These are phyloP conservation scores for Triplophysa rosa DNA, from an alignment of 2,113 vertebrate genomes.

Conservation along the genomic window DNA sequence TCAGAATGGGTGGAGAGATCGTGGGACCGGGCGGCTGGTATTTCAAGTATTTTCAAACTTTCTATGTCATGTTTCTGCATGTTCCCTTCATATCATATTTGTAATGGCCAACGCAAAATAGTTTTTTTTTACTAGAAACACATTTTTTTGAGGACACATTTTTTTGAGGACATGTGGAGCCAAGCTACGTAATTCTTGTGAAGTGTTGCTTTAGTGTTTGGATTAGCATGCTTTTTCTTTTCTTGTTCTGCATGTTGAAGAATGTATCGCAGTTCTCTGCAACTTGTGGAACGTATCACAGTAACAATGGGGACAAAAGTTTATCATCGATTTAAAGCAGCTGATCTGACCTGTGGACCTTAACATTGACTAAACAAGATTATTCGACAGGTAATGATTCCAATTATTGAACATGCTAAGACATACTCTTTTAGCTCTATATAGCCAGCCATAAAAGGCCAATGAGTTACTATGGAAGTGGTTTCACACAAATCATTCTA, in stretches of 20 bases:
- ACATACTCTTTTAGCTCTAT: background rate
- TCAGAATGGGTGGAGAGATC: conserved; percentile 16
- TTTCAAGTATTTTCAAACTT: background rate
- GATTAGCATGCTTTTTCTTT: background rate
- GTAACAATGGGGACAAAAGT: background rate
- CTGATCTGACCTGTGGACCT: conserved; percentile 11
- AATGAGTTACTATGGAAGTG: conserved; percentile 27
- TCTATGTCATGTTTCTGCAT: background rate
- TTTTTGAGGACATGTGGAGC: background rate
- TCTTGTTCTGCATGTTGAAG: background rate
- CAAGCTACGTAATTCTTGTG: background rate
- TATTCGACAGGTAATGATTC: background rate
- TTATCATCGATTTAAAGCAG: background rate
- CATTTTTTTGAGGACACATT: background rate
- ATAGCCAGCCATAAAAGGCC: conserved; percentile 2
- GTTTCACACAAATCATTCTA: conserved; percentile 1
- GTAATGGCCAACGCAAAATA: too few species aligned
- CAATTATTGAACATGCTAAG: conserved; percentile 22
- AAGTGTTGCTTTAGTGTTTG: background rate
- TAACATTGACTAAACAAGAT: background rate
- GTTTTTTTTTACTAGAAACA: background rate
- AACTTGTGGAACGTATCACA: background rate
- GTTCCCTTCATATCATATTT: too few species aligned
- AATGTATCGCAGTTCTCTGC: background rate
- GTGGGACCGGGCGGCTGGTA: background rate